Evolutionary conservation across 2,113 vertebrate genomes (phyloP).

Genomic region (Ellobius talpinus): DNA sequence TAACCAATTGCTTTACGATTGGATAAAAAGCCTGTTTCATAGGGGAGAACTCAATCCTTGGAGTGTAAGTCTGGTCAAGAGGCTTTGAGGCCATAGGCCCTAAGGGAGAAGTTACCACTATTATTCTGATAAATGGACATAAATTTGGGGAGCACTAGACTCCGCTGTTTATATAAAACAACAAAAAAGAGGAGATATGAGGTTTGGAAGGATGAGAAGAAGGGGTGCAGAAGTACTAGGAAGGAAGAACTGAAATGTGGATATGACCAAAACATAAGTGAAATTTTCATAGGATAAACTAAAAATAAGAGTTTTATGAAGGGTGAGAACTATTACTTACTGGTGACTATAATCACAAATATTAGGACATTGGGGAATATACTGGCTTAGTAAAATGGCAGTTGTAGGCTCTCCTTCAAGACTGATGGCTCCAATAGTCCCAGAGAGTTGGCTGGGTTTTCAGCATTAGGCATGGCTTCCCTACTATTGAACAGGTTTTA

Average conservation of each 20-base stretch:
- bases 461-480: not conserved
- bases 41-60: not conserved
- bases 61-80: no score
- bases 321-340: not conserved
- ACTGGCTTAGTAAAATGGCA: not conserved
- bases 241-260: no score
- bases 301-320: not conserved
- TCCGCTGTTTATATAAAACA: not conserved
- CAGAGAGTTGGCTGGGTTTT: not conserved
- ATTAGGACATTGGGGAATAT: not conserved
- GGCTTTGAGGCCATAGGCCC: not conserved
- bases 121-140: not conserved
- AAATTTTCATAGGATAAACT: not conserved
- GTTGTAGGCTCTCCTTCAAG: not conserved
- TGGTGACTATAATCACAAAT: not conserved
- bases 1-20: not conserved
- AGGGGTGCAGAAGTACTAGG: not conserved
- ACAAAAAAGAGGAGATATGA: no score
- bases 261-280: not conserved
- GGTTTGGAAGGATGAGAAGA: not conserved
- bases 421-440: not conserved
- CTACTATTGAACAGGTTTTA: not conserved
- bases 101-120: not conserved
- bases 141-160: not conserved
- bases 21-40: not conserved